Evolutionary conservation across 2,113 vertebrate species (phyloP).

Genomic region (Syngnathus scovelli): DNA sequence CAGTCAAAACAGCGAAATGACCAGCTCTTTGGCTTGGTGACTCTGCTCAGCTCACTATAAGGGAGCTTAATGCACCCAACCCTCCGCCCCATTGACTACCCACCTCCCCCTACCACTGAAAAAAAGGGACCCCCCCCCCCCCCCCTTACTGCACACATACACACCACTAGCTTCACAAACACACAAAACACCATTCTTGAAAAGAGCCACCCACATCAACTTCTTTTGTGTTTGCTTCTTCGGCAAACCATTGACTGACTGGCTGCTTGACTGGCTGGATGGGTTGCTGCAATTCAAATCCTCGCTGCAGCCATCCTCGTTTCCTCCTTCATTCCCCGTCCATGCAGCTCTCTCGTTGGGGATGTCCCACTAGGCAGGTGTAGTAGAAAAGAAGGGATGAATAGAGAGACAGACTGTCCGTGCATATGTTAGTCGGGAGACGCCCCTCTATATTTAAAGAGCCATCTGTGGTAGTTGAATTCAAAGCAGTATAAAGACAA

Average conservation of each 20-base stretch:
- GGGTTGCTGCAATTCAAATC: slow-evolving; percentile 63
- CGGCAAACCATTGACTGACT: slow-evolving; percentile 78
- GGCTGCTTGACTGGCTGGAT: slow-evolving; percentile 13
- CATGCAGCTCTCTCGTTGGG: slow-evolving; percentile 8
- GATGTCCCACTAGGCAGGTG: slow-evolving; percentile 45
- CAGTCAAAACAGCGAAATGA: slow-evolving; percentile 74
- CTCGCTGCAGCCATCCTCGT: neutral
- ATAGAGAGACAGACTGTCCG: slow-evolving; percentile 41
- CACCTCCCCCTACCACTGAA: slow-evolving; percentile 44
- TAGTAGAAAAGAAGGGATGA: slow-evolving; percentile 31
- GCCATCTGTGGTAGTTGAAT: slow-evolving; percentile 89
- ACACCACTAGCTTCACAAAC: slow-evolving; percentile 10
- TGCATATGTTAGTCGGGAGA: slow-evolving; percentile 68
- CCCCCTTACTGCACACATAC: neutral
- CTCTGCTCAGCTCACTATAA: slow-evolving; percentile 65
- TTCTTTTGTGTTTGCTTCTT: slow-evolving; percentile 86
- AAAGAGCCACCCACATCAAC: slow-evolving; percentile 87
- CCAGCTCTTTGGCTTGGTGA: slow-evolving; percentile 71
- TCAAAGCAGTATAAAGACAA: slow-evolving; percentile 81
- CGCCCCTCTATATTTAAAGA: slow-evolving; percentile 74
- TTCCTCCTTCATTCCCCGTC: slow-evolving; percentile 9
- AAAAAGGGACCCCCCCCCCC: slow-evolving; percentile 22
- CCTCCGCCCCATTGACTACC: slow-evolving; percentile 88
- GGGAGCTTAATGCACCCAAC: slow-evolving; percentile 77
- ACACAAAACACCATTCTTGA: slow-evolving; percentile 67